Conservation (phyloP, 2,888 invertebrate species). For the Steinernema hermaphroditum region DNA sequence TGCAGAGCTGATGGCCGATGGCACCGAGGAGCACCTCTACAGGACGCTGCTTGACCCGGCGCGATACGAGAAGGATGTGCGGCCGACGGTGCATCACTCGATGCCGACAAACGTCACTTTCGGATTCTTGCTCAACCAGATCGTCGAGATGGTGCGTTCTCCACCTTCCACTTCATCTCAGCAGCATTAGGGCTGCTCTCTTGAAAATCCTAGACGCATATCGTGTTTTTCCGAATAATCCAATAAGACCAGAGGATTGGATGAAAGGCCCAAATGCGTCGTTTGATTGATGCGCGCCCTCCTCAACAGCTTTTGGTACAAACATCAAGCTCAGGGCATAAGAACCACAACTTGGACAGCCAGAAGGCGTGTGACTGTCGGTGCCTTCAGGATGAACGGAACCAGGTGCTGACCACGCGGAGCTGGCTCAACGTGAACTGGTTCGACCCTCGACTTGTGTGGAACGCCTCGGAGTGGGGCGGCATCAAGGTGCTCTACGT, state of each 20-base stretch:
- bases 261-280: background rate
- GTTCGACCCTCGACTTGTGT: constrained; percentile 58
- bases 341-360: too few relatives aligned
- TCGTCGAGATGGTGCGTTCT: constrained; percentile 77
- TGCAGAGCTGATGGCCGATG: constrained; percentile 54
- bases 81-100: constrained; percentile 79
- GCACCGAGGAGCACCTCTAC: constrained; percentile 62
- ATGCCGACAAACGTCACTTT: constrained; percentile 79
- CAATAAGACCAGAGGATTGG: background rate
- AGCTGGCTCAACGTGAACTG: constrained; percentile 66
- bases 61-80: constrained; percentile 75
- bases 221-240: too few relatives aligned
- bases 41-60: constrained; percentile 55
- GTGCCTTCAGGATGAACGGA: constrained; percentile 64
- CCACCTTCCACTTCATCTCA: too few relatives aligned
- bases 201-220: too few relatives aligned
- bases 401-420: constrained; percentile 64
- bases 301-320: too few relatives aligned
- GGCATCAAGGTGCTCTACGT: constrained; percentile 64
- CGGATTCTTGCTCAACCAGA: constrained; percentile 81
- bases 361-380: too few relatives aligned
- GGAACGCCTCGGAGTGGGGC: constrained; percentile 57
- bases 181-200: too few relatives aligned
- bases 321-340: too few relatives aligned
- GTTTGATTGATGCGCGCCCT: too few relatives aligned